Base-by-base conservation (phyloP, 2,797 vertebrate genomes). In the Erithacus rubecula region DNA sequence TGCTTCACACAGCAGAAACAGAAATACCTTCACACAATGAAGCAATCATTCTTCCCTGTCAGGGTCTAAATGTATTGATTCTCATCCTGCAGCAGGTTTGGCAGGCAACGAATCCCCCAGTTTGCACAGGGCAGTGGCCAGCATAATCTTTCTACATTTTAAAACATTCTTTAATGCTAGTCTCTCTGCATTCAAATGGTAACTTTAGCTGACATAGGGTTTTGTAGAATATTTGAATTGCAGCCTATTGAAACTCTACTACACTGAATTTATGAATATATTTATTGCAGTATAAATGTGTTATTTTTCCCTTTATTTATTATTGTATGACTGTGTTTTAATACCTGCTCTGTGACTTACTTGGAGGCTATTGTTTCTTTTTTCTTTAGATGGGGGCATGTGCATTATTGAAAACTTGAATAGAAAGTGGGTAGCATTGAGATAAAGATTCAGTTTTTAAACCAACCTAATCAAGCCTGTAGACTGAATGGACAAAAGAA, bases 201-300 rank as follows among this genome's bases (percentile, higher is more conserved):
- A 95, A 95, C 95, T 97, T 93, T 82, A 93, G 87, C 93, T 95
- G 95, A 89, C 92, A 80, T 26, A 36, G 56, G 58, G 44, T 94
- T 96, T 95, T 95, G 64, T 77, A 71, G 82, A 96, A 90, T 92
- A 96, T 89, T 94, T 96, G 90, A 96, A 90, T 68, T 80, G 67
- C 56, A 94, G 89, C 87, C 93, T 94, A n/a, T 68, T 90, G 90
- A 93, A 97, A 96, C 74, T 76, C 65, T 83, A 79, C 74, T 30
- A 6, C 44, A 13, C 74, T 72, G 83, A 79, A 65, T 96, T 87
- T 84, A 56, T 90, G 89, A 94, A 90, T 96, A 91, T 87, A 85
- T 96, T 88, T 86, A 86, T 93, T 95, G 55, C 77, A 70, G 58
- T 59, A 95, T 78, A 90, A 94, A 85, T 91, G 70, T 83, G 83